Evolutionary conservation across 2,113 vertebrate genomes (phyloP).

Genomic region (Gopherus flavomarginatus): DNA sequence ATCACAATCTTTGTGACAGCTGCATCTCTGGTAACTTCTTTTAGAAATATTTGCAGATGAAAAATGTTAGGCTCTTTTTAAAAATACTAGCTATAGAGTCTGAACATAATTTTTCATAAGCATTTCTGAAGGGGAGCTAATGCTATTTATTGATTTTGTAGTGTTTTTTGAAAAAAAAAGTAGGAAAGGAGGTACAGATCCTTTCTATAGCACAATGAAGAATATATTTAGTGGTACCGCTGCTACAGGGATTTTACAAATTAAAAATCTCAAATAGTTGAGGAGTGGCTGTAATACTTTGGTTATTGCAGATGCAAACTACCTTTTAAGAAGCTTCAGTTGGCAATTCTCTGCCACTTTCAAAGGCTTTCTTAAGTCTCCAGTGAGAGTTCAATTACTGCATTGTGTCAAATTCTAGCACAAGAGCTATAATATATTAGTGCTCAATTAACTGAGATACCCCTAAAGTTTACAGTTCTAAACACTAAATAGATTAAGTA

Average conservation of each 20-base stretch:
- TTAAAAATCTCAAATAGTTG: slow-evolving; percentile 42
- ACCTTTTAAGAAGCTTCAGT: not conserved
- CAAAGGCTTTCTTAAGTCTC: not conserved
- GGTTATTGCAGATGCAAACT: slow-evolving; percentile 45
- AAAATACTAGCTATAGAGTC: not conserved
- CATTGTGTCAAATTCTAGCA: not conserved
- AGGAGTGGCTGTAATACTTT: slow-evolving; percentile 37
- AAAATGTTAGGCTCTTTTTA: slow-evolving; percentile 50
- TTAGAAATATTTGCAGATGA: slow-evolving; percentile 86
- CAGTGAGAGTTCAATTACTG: slow-evolving; percentile 29
- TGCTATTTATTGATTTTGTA: not conserved
- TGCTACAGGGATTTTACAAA: slow-evolving; percentile 34
- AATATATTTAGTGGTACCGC: slow-evolving; percentile 39
- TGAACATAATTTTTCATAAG: not conserved
- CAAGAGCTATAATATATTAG: slow-evolving; percentile 15
- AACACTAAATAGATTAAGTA: slow-evolving; percentile 47
- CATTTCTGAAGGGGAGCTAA: not conserved
- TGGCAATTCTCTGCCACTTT: not conserved
- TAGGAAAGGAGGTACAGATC: slow-evolving; percentile 29
- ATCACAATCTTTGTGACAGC: slow-evolving; percentile 87
- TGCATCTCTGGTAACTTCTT: slow-evolving; percentile 88
- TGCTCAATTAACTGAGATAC: not conserved
- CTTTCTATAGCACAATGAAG: slow-evolving; percentile 3
- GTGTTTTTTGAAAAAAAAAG: slow-evolving; percentile 18
- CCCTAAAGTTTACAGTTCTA: slow-evolving; percentile 42